Percentiles rank a stretch among this genome's conserved stretches.
phyloP scores from a whole-genome alignment of 23 tunicate species.

The Oikopleura dioica region DNA sequence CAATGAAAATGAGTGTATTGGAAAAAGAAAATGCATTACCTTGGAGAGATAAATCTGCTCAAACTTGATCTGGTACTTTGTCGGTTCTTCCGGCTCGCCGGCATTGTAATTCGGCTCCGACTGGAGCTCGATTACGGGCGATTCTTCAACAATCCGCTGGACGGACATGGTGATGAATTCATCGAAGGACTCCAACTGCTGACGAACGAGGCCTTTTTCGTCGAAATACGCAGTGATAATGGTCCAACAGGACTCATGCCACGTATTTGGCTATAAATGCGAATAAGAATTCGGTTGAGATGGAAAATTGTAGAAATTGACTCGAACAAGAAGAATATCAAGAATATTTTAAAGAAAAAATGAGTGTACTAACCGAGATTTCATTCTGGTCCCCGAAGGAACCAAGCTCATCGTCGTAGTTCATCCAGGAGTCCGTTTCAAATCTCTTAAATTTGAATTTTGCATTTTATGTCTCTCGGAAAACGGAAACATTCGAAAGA shows the following conservation, averaged over 20 bases:
- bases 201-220: conserved; percentile 94
- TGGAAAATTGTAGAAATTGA: too few relatives aligned
- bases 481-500: not conserved
- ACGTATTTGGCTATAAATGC: conserved; percentile 41
- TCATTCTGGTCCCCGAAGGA: not conserved
- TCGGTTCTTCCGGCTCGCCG: conserved; percentile 37
- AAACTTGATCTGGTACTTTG: conserved; percentile 74
- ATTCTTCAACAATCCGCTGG: conserved; percentile 93
- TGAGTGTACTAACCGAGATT: not conserved
- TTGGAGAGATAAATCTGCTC: conserved; percentile 97
- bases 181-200: conserved; percentile 95
- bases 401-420: not conserved
- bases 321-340: too few relatives aligned
- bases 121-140: conserved; percentile 80
- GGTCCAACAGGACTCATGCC: conserved; percentile 99
- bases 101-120: conserved; percentile 88
- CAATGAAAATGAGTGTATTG: not conserved
- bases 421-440: not conserved
- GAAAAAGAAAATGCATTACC: not conserved
- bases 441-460: not conserved
- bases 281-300: too few relatives aligned
- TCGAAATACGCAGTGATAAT: conserved; percentile 92
- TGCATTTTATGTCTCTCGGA: not conserved
- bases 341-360: not conserved
- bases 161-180: conserved; percentile 99